Evolutionary conservation across 2,888 invertebrate species (phyloP).

Genomic region (Sesia apiformis): DNA sequence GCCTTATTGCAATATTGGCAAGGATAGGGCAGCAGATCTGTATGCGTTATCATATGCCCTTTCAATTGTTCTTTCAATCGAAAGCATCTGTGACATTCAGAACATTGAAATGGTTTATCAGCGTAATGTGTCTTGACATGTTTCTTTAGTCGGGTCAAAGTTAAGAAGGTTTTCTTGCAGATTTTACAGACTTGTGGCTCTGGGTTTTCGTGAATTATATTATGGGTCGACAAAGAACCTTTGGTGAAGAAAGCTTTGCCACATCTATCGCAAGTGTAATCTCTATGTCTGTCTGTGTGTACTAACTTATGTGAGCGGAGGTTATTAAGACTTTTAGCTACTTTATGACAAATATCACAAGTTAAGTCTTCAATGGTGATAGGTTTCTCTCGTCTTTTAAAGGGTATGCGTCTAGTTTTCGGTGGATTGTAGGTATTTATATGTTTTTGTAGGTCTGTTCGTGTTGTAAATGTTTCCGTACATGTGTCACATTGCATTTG

Average conservation of each 20-base stretch:
- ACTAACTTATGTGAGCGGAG: conserved; percentile 53
- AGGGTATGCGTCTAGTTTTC: background rate
- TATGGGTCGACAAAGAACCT: background rate
- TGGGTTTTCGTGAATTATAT: conserved; percentile 2
- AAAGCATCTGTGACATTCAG: conserved; percentile 3
- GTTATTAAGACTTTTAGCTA: background rate
- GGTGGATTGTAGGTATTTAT: background rate
- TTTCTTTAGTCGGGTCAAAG: background rate
- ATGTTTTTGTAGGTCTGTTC: background rate
- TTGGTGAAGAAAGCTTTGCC: conserved; percentile 9
- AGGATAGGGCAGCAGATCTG: conserved; percentile 79
- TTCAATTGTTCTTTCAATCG: conserved; percentile 76
- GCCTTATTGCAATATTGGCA: conserved; percentile 78
- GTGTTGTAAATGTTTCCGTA: conserved; percentile 1
- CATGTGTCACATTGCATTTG: conserved; percentile 4
- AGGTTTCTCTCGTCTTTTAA: background rate
- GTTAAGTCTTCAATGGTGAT: conserved; percentile 7
- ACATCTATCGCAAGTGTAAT: conserved; percentile 9
- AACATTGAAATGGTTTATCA: conserved; percentile 3
- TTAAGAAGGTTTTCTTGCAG: conserved; percentile 1
- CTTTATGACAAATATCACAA: conserved; percentile 5
- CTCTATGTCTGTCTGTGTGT: conserved; percentile 40
- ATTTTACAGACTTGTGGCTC: conserved; percentile 6
- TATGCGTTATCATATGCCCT: conserved; percentile 78
- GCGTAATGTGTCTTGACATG: conserved; percentile 2